phyloP scores from a whole-genome alignment of 2,797 vertebrate genomes.

The Centroberyx gerrardi region DNA sequence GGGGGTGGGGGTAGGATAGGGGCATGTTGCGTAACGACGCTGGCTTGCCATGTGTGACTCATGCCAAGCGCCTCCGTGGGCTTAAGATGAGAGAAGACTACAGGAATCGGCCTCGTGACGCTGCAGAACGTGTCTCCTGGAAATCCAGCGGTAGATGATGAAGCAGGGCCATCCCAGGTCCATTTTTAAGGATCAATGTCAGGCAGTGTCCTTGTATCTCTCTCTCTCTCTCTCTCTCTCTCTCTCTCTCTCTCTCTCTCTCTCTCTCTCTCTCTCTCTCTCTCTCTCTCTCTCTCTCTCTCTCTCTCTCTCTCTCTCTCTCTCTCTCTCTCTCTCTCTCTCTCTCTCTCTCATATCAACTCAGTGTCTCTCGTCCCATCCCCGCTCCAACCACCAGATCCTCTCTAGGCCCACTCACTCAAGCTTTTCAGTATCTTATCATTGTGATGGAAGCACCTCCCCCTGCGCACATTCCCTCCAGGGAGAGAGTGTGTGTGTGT shows the following conservation, averaged over 20 bases:
- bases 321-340: constrained; percentile 9
- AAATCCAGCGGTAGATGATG: not conserved
- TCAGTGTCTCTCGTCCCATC: not conserved
- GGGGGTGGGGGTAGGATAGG: constrained; percentile 22
- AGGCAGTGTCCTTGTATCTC: too few relatives aligned
- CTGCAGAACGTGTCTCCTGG: not conserved
- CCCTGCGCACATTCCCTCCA: constrained; percentile 6
- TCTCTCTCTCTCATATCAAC: constrained; percentile 7
- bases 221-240: constrained; percentile 9
- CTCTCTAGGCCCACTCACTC: constrained; percentile 12
- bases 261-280: constrained; percentile 1
- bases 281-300: too few relatives aligned
- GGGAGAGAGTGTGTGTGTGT: constrained; percentile 24
- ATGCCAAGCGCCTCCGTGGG: not conserved
- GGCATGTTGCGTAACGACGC: constrained; percentile 57
- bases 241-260: constrained; percentile 5
- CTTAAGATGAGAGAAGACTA: constrained; percentile 7
- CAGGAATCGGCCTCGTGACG: constrained; percentile 7
- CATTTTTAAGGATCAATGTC: too few relatives aligned
- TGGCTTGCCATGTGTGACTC: constrained; percentile 40
- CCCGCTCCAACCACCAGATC: not conserved
- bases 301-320: not conserved
- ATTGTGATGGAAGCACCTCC: constrained; percentile 18
- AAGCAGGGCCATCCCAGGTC: too few relatives aligned
- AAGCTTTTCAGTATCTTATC: constrained; percentile 19